These are phyloP conservation scores for Protonemura montana DNA, from an alignment of 2,888 invertebrate genomes.

Conservation along the genomic window DNA sequence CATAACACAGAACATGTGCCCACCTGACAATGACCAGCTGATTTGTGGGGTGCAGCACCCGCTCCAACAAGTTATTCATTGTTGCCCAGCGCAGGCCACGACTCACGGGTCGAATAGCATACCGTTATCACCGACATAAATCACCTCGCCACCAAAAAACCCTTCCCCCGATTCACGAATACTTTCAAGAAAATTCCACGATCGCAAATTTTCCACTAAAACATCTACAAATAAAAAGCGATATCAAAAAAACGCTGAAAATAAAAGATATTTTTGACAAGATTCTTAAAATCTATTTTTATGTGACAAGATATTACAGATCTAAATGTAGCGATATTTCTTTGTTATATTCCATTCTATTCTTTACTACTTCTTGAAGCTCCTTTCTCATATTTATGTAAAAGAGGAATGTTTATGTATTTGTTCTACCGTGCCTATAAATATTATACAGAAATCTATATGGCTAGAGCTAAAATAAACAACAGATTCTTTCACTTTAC, in stretches of 20 bases:
- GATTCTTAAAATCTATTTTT: too few relatives aligned
- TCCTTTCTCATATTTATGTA: too few relatives aligned
- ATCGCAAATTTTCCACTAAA: too few relatives aligned
- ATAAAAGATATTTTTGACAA: too few relatives aligned
- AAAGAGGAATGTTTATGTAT: too few relatives aligned
- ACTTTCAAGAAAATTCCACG: background rate
- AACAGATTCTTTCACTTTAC: background rate
- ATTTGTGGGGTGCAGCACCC: background rate
- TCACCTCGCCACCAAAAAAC: background rate
- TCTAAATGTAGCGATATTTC: too few relatives aligned
- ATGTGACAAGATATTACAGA: too few relatives aligned
- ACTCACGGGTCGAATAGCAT: background rate
- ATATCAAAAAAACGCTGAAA: too few relatives aligned
- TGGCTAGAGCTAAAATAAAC: background rate
- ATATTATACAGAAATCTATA: background rate
- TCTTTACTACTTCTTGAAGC: too few relatives aligned
- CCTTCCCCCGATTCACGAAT: background rate
- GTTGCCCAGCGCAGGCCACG: background rate
- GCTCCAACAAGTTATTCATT: conserved; percentile 9
- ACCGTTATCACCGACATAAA: background rate
- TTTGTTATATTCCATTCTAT: too few relatives aligned
- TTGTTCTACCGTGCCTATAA: background rate
- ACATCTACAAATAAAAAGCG: too few relatives aligned
- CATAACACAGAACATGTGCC: too few relatives aligned
- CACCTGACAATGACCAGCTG: background rate